Evolutionary conservation across 2,797 vertebrate species (phyloP).

Genomic region (Sebastolobus alascanus): DNA sequence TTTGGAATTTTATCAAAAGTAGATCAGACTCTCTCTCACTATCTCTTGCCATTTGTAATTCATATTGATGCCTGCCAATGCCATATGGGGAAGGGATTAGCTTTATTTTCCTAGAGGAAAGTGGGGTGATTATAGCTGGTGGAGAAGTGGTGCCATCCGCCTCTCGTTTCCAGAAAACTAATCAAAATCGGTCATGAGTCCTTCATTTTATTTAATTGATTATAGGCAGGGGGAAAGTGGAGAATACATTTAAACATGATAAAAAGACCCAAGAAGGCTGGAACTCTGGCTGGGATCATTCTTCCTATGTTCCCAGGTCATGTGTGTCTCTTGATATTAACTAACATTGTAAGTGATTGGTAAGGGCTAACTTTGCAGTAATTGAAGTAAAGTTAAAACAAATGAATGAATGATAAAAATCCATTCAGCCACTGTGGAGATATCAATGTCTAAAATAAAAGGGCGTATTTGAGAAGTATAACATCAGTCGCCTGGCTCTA

Average conservation of each 20-base stretch:
- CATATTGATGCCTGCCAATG: constrained; percentile 7
- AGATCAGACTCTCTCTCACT: neutral
- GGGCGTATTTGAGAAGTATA: too few relatives aligned
- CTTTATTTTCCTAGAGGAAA: neutral
- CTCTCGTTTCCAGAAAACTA: constrained; percentile 7
- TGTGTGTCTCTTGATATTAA: too few relatives aligned
- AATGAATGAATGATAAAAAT: too few relatives aligned
- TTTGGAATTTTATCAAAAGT: constrained; percentile 32
- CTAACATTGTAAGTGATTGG: too few relatives aligned
- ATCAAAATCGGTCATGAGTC: neutral
- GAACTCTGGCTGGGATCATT: too few relatives aligned
- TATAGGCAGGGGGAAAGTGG: neutral
- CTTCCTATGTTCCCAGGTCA: too few relatives aligned
- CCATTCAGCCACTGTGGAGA: too few relatives aligned
- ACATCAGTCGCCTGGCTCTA: too few relatives aligned
- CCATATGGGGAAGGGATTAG: constrained; percentile 19
- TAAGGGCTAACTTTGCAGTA: too few relatives aligned
- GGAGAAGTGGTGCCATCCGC: neutral
- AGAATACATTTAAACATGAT: neutral
- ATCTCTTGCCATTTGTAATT: constrained; percentile 1
- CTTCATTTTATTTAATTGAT: neutral
- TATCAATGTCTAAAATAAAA: too few relatives aligned
- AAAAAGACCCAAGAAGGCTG: too few relatives aligned
- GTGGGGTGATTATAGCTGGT: neutral
- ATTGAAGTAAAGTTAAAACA: too few relatives aligned